Conservation (phyloP, 2,797 vertebrate genomes). For the Prionace glauca region DNA sequence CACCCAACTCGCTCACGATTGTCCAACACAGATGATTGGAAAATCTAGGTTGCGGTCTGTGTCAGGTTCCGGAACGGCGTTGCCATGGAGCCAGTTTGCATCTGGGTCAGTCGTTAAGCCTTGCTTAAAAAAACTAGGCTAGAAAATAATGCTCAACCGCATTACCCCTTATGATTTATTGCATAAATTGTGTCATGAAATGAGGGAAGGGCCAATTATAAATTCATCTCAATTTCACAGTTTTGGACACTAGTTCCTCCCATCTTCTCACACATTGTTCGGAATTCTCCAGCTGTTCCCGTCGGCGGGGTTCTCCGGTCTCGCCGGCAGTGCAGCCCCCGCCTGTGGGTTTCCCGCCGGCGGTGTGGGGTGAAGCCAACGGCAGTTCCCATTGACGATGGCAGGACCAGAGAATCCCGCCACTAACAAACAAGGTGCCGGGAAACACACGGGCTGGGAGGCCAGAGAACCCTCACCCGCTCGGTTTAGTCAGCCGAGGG, state of each 20-base stretch:
- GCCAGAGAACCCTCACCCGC: no score
- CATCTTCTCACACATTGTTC: background rate
- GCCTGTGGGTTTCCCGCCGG: no score
- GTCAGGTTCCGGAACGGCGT: background rate
- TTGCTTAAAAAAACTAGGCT: no score
- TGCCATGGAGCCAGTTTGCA: background rate
- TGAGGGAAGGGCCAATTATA: background rate
- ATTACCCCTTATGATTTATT: background rate
- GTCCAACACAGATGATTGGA: no score
- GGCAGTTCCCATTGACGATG: no score
- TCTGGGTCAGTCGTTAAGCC: background rate
- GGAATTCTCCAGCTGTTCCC: no score
- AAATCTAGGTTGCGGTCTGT: background rate
- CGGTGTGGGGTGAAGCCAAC: no score
- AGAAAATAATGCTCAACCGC: background rate
- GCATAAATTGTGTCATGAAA: background rate
- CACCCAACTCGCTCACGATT: background rate
- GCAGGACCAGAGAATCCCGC: no score
- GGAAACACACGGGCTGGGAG: no score
- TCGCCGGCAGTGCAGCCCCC: no score
- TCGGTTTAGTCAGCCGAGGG: background rate
- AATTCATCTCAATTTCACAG: background rate
- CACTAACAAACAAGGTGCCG: no score
- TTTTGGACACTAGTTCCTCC: background rate
- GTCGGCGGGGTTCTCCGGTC: no score